Evolutionary conservation across 1,140 invertebrate species (phyloP).

Genomic region (Thaumetopoea pityocampa): DNA sequence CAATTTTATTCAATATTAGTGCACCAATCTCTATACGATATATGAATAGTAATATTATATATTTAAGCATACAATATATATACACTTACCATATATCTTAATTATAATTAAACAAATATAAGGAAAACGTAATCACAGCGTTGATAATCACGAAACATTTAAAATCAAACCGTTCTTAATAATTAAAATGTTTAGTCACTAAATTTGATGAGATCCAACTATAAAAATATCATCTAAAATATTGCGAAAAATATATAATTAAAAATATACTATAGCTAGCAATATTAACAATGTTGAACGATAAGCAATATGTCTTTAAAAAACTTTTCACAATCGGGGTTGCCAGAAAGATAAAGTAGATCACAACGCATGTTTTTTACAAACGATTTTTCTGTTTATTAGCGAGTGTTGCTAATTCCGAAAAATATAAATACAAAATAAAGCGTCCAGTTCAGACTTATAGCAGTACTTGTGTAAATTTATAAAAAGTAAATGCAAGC

Average conservation of each 20-base stretch:
- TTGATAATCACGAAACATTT: slow-evolving; percentile 36
- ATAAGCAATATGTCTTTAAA: slow-evolving; percentile 58
- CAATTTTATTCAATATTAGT: slow-evolving; percentile 28
- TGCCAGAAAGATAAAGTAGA: slow-evolving; percentile 30
- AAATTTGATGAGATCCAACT: slow-evolving; percentile 50
- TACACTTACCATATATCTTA: slow-evolving; percentile 20
- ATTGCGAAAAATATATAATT: slow-evolving; percentile 60
- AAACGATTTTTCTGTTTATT: background rate
- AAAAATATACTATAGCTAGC: slow-evolving; percentile 56
- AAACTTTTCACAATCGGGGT: slow-evolving; percentile 35
- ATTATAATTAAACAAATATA: slow-evolving; percentile 17
- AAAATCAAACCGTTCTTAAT: slow-evolving; percentile 29
- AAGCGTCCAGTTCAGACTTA: slow-evolving; percentile 31
- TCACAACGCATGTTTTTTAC: background rate
- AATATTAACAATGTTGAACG: slow-evolving; percentile 67
- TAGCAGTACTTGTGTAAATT: slow-evolving; percentile 23
- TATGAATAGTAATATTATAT: no score
- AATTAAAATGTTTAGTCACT: slow-evolving; percentile 25
- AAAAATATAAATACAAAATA: slow-evolving; percentile 19
- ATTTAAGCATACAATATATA: slow-evolving; percentile 40
- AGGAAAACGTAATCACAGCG: slow-evolving; percentile 32
- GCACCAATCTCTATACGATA: slow-evolving; percentile 50
- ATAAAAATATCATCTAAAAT: slow-evolving; percentile 55
- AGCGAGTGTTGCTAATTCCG: slow-evolving; percentile 2
- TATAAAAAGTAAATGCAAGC: slow-evolving; percentile 60